Percentiles rank a stretch among this genome's conserved stretches.
These are phyloP conservation scores for Cirrhinus molitorella DNA, from an alignment of 2,797 vertebrate genomes.

Conservation along the genomic window DNA sequence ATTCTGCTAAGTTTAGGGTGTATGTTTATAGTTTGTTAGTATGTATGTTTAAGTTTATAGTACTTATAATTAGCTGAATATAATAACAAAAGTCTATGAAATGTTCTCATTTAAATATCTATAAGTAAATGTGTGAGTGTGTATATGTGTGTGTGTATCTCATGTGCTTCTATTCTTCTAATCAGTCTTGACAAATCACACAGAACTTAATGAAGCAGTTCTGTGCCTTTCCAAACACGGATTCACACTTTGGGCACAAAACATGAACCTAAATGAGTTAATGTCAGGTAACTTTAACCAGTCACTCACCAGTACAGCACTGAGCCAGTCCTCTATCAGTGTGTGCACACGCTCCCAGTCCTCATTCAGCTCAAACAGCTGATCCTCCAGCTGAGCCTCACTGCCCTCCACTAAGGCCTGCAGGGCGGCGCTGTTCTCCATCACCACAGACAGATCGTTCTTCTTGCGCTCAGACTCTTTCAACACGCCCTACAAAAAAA, in stretches of 20 bases:
- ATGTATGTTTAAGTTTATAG: too few relatives aligned
- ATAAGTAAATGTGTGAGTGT: not conserved
- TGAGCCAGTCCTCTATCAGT: slow-evolving; percentile 93
- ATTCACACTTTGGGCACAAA: too few relatives aligned
- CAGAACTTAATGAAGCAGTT: not conserved
- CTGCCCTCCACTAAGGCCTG: slow-evolving; percentile 90
- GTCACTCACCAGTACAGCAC: slow-evolving; percentile 86
- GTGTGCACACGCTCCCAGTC: slow-evolving; percentile 88
- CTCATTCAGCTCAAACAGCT: slow-evolving; percentile 87
- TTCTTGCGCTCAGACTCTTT: slow-evolving; percentile 92
- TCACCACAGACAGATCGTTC: slow-evolving; percentile 84
- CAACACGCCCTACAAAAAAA: slow-evolving; percentile 89
- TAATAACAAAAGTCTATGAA: too few relatives aligned
- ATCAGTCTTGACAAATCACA: not conserved
- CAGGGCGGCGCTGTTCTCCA: slow-evolving; percentile 86
- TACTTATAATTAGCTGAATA: too few relatives aligned
- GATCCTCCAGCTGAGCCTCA: slow-evolving; percentile 84
- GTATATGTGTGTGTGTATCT: not conserved
- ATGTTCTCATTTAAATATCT: not conserved
- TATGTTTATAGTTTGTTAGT: too few relatives aligned
- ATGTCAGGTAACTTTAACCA: too few relatives aligned
- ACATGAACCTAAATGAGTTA: not conserved
- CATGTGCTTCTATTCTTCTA: not conserved
- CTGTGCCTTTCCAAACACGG: too few relatives aligned
- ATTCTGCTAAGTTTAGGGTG: too few relatives aligned